Base-by-base conservation (phyloP, 2,888 invertebrate genomes). In the Celastrina argiolus region DNA sequence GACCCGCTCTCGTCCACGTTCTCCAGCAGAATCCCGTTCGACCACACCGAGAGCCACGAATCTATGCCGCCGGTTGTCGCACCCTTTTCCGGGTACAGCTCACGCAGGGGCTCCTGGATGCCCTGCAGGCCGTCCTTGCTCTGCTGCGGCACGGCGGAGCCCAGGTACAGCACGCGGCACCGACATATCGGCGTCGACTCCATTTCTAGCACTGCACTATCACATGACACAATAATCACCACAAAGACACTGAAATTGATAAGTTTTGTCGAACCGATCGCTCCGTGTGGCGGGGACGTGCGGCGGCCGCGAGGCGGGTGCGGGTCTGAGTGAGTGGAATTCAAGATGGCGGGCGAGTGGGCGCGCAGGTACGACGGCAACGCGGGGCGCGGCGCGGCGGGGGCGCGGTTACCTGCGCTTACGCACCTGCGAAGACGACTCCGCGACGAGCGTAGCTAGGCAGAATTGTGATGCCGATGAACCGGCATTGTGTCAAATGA, bases 41-140 rank as follows among this genome's bases (percentile, higher is more conserved):
- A 97, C 97, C 98, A 98, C 65, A 99, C 98, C 74, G 97, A 97
- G 66, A 99, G 92, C 97, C 98, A 98, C 73, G 98, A 97, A 90
- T 98, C 97, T 79, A 98, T 97, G 77, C 99, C 97, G 81, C 96
- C 94, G 73, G 97, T 95, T 70, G 96, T 93, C 69, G 97, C 96
- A 69, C 98, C 97, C 88, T 97, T 97, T 73, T 98, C 97, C 68
- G 99, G 98, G 87, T 99, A 99, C 68, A 99, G 92, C 79, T 98
- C 99, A 75, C 97, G 94, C 75, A 99, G 88, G 2, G 99, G 99
- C 84, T 99, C 98, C 92, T 99, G 99, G 73, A 99, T 97, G 67
- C 98, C 98, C 81, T 99, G 97, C 63, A 99, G 93, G 64, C 99
- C 99, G 81, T 99, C 99, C 85, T 99, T 99, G 81, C 98, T 98